Percentiles rank a stretch among this genome's conserved stretches.
These are phyloP conservation scores for Syrphus vitripennis DNA, from an alignment of 2,888 invertebrate species.

Conservation along the genomic window DNA sequence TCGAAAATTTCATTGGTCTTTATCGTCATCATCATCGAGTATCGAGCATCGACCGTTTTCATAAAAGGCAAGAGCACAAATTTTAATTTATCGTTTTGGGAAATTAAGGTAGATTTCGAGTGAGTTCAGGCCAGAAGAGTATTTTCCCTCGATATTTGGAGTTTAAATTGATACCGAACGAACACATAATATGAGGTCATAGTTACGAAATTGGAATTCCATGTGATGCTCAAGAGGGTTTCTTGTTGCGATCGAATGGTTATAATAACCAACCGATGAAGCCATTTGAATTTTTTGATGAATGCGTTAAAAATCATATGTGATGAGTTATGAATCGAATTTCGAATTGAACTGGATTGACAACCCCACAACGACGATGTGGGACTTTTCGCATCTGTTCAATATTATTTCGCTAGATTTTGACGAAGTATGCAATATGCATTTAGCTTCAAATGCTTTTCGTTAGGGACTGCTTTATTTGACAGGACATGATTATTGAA, in stretches of 20 bases:
- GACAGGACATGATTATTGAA: too few relatives aligned
- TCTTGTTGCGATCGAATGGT: not conserved
- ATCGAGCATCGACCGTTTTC: not conserved
- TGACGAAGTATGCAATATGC: not conserved
- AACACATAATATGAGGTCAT: not conserved
- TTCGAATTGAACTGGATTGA: constrained; percentile 18
- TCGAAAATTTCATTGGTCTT: constrained; percentile 22
- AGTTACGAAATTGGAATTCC: not conserved
- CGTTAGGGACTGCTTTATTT: too few relatives aligned
- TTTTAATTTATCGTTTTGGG: constrained; percentile 65
- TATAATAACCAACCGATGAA: not conserved
- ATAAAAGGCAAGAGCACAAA: constrained; percentile 17
- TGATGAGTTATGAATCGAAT: constrained; percentile 58
- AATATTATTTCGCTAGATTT: not conserved
- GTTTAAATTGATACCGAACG: not conserved
- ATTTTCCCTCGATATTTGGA: constrained; percentile 1
- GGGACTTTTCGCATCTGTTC: not conserved
- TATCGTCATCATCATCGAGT: constrained; percentile 7
- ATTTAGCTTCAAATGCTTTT: too few relatives aligned
- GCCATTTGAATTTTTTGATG: constrained; percentile 25
- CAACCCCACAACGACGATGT: not conserved
- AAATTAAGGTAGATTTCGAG: constrained; percentile 57
- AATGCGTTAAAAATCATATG: constrained; percentile 40
- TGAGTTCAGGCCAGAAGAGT: not conserved
- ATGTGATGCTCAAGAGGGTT: not conserved